Conservation (phyloP, 1,140 invertebrate genomes). For the Antheraea pernyi region DNA sequence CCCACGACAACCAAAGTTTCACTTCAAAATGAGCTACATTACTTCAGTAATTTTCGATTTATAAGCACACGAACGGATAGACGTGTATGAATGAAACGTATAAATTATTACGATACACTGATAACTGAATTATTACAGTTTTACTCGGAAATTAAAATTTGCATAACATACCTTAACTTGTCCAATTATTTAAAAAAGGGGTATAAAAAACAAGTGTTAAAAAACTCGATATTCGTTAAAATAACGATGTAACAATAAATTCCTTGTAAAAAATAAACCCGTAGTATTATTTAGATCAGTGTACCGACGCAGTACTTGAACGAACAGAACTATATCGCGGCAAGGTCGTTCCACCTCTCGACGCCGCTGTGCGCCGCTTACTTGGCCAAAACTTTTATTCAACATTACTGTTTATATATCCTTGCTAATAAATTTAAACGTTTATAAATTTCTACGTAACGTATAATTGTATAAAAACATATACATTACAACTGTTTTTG, state of each 20-base stretch:
- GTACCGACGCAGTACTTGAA: background rate
- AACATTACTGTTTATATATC: background rate
- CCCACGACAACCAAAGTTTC: no score
- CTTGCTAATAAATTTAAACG: background rate
- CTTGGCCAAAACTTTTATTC: background rate
- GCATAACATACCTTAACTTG: no score
- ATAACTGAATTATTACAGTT: no score
- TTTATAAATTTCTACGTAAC: background rate
- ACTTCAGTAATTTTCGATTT: no score
- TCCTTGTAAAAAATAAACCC: background rate
- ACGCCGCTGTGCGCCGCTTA: background rate
- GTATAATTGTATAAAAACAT: no score
- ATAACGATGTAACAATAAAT: background rate
- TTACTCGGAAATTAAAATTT: no score
- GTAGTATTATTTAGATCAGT: constrained; percentile 1
- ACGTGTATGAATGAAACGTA: no score
- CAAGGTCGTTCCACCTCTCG: constrained; percentile 2
- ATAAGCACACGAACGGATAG: no score
- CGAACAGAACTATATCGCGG: background rate
- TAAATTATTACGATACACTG: no score
- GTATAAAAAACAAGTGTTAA: background rate
- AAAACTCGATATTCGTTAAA: background rate
- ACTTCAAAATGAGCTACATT: no score
- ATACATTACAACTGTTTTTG: no score
- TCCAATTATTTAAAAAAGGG: no score